Percentiles rank a stretch among this genome's conserved stretches.
Evolutionary conservation across 2,113 vertebrate species (phyloP).

Genomic region (Cyprinus carpio): DNA sequence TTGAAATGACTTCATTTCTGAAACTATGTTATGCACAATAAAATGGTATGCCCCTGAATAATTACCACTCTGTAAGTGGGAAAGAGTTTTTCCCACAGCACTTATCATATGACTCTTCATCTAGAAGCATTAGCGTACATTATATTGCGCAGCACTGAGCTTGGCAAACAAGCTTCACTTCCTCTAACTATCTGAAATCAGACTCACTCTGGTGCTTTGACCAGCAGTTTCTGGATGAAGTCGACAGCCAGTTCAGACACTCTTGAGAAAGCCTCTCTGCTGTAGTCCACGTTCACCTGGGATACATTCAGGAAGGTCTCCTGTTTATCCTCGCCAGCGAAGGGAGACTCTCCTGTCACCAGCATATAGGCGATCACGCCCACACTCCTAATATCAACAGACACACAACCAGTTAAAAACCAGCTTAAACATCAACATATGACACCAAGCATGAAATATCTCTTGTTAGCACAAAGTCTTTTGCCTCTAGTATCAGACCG

Average conservation of each 20-base stretch:
- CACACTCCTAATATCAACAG: constrained; percentile 80
- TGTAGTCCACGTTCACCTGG: constrained; percentile 94
- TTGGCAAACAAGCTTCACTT: constrained; percentile 14
- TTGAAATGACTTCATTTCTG: not conserved
- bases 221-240: constrained; percentile 91
- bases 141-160: not conserved
- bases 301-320: constrained; percentile 97
- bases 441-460: not conserved
- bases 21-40: not conserved
- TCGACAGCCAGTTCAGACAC: constrained; percentile 89
- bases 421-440: not conserved
- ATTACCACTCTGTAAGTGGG: not conserved
- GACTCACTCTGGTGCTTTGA: constrained; percentile 93
- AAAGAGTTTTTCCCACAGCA: not conserved
- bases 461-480: not conserved
- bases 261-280: constrained; percentile 83
- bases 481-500: not conserved
- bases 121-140: not conserved
- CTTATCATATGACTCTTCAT: not conserved
- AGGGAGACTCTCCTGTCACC: constrained; percentile 92
- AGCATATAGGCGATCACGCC: constrained; percentile 95
- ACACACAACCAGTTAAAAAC: constrained; percentile 18
- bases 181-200: not conserved
- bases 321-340: constrained; percentile 89
- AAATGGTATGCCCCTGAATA: not conserved